Conservation (phyloP, 2,888 invertebrate species). For the Bhutanitis thaidina region DNA sequence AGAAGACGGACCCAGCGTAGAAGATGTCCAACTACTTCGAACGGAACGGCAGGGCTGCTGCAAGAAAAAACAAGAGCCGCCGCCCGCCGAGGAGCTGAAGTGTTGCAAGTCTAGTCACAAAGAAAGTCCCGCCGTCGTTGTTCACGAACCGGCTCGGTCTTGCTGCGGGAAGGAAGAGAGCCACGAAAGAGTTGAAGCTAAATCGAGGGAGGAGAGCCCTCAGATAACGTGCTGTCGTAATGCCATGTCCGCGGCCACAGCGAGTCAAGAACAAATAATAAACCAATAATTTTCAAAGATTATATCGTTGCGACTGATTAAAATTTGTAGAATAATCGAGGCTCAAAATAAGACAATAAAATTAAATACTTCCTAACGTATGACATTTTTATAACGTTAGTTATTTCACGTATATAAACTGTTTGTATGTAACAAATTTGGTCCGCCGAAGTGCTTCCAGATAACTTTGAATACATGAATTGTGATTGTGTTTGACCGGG, state of each 20-base stretch:
- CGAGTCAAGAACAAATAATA: slow-evolving; percentile 67
- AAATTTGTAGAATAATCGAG: not conserved
- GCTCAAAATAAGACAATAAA: slow-evolving; percentile 18
- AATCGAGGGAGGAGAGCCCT: slow-evolving; percentile 54
- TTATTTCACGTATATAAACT: too few species aligned
- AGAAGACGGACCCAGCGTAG: slow-evolving; percentile 58
- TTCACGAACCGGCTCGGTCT: slow-evolving; percentile 26
- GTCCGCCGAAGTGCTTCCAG: too few species aligned
- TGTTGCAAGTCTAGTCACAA: slow-evolving; percentile 37
- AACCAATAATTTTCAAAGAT: slow-evolving; percentile 24
- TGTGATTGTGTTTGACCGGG: too few species aligned
- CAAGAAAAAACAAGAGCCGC: slow-evolving; percentile 45
- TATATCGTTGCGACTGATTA: too few species aligned
- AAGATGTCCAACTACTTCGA: slow-evolving; percentile 54
- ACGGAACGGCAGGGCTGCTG: slow-evolving; percentile 54
- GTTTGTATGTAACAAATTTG: too few species aligned
- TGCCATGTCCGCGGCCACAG: slow-evolving; percentile 41
- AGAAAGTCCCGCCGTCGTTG: slow-evolving; percentile 27
- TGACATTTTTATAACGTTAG: too few species aligned
- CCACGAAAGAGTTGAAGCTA: slow-evolving; percentile 30
- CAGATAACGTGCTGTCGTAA: slow-evolving; percentile 62
- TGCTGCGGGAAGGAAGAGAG: slow-evolving; percentile 34
- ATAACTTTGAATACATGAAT: too few species aligned
- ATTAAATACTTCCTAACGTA: too few species aligned
- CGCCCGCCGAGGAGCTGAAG: slow-evolving; percentile 39